Conservation (phyloP, 1,140 invertebrate genomes). For the Scaptodrosophila lebanonensis region DNA sequence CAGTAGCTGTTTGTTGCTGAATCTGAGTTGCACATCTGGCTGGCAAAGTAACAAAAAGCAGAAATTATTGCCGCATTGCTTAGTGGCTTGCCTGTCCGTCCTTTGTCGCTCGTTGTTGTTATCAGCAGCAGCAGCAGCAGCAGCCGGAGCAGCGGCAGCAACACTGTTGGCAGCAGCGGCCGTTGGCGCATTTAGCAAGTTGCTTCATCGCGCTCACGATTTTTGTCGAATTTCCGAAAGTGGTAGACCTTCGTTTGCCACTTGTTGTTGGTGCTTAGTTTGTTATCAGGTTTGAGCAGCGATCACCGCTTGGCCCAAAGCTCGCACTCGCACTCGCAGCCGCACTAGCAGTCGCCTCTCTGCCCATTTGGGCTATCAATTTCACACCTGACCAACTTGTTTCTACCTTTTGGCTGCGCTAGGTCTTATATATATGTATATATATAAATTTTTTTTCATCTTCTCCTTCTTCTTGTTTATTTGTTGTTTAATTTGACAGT, state of each 20-base stretch:
- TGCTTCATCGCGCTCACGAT: conserved; percentile 53
- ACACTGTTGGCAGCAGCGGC: conserved; percentile 28
- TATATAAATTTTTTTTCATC: too few species aligned
- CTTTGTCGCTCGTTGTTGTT: too few species aligned
- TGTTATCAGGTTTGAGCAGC: conserved; percentile 48
- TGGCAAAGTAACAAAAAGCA: too few species aligned
- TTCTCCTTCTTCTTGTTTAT: too few species aligned
- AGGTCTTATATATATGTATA: too few species aligned
- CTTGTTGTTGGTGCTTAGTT: conserved; percentile 50
- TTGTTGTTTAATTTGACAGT: too few species aligned
- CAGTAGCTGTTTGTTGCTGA: conserved; percentile 58
- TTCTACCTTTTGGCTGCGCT: too few species aligned
- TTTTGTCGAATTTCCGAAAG: conserved; percentile 70
- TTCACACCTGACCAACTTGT: conserved; percentile 65
- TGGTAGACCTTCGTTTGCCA: conserved; percentile 68
- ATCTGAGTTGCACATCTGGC: conserved; percentile 7
- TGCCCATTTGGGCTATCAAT: conserved; percentile 61
- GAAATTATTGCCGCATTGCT: conserved; percentile 73
- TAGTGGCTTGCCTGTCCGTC: conserved; percentile 8
- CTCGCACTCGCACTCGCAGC: too few species aligned
- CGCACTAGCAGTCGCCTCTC: too few species aligned
- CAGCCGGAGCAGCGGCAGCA: conserved; percentile 5
- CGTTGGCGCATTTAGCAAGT: conserved; percentile 20
- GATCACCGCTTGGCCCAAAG: too few species aligned
- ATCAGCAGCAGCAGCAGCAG: conserved; percentile 45